Base-by-base conservation (phyloP, 1,140 invertebrate genomes). In the Caenorhabditis remanei region DNA sequence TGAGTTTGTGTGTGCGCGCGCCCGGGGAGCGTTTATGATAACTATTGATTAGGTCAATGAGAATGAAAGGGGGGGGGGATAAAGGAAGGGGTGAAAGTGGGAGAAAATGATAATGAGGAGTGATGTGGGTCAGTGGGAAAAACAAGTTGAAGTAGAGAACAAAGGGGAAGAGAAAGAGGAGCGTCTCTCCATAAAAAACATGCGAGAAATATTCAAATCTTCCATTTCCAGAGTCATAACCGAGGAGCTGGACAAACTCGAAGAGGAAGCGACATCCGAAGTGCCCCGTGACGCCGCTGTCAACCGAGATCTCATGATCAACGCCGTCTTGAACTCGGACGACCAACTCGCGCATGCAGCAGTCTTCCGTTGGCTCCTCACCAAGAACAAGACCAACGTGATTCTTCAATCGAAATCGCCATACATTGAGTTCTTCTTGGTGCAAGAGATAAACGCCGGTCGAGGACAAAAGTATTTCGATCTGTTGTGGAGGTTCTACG, bases 401-500 rank as follows among this genome's bases (percentile, higher is more conserved):
- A 85, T 85, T 65, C 63, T 82, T 16, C 79, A 94, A 93, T 93
- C 94, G 55, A 93, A 93, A 61, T 95, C 96, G 84, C 94, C 95
- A n/a, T 96, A 95, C 7, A 93, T 98, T 58, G 96, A 97, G 91
- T 94, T 95, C 55, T 98, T 96, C 91, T 92, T 98, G 16, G 88
- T 86, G 16, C 90, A 90, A 55, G 90, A 91, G 71, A 91, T 91
- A 21, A 84, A 91, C 75, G 53, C 65, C 9, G 89, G 89, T 40
- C 85, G 89, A 4, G 89, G 84, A 24, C 55, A 83, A 7, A 83
- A 75, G 9, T 91, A 88, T 84, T 84, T 96, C 65, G 97, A 99
- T 93, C 94, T 99, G 85, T 93, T 99, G 19, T 99, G 97, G 97
- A 97, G 97, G 93, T 97, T 96, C 93, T 97, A 99, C 91, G 97